Percentiles rank a stretch among this genome's conserved stretches.
Conservation (phyloP, 1,140 invertebrate species). For the Sitodiplosis mosellana region DNA sequence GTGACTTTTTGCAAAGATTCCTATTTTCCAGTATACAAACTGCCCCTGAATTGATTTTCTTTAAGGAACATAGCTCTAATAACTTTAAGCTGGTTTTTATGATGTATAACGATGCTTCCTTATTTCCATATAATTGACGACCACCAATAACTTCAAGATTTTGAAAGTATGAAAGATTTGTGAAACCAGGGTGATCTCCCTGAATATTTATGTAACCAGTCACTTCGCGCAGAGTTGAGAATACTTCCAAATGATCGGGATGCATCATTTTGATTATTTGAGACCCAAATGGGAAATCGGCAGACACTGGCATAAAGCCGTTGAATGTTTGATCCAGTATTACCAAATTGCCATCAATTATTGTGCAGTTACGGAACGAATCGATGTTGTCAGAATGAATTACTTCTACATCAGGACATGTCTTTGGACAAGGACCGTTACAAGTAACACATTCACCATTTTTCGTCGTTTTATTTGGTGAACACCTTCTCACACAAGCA, state of each 20-base stretch:
- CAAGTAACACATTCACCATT: constrained; percentile 85
- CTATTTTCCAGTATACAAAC: constrained; percentile 80
- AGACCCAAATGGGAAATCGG: constrained; percentile 63
- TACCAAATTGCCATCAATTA: constrained; percentile 84
- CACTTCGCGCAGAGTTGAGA: constrained; percentile 81
- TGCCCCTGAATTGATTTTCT: constrained; percentile 69
- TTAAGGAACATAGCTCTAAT: constrained; percentile 65
- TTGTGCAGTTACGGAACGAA: constrained; percentile 76
- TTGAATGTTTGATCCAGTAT: constrained; percentile 80
- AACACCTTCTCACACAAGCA: constrained; percentile 83
- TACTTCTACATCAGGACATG: constrained; percentile 50
- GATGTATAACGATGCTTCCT: constrained; percentile 74
- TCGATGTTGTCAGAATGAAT: constrained; percentile 82
- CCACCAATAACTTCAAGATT: constrained; percentile 88
- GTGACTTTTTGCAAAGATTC: constrained; percentile 63
- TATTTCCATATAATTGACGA: constrained; percentile 59
- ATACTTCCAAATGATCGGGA: constrained; percentile 68
- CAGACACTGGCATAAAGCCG: constrained; percentile 65
- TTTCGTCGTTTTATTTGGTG: constrained; percentile 67
- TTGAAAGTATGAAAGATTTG: constrained; percentile 76
- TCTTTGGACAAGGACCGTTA: constrained; percentile 89
- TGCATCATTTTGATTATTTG: constrained; percentile 62
- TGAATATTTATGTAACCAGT: constrained; percentile 87
- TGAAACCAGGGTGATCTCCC: constrained; percentile 67
- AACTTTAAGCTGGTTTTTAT: constrained; percentile 76